Evolutionary conservation across 1,140 invertebrate genomes (phyloP).

Genomic region (Ostrea denselamellosa): DNA sequence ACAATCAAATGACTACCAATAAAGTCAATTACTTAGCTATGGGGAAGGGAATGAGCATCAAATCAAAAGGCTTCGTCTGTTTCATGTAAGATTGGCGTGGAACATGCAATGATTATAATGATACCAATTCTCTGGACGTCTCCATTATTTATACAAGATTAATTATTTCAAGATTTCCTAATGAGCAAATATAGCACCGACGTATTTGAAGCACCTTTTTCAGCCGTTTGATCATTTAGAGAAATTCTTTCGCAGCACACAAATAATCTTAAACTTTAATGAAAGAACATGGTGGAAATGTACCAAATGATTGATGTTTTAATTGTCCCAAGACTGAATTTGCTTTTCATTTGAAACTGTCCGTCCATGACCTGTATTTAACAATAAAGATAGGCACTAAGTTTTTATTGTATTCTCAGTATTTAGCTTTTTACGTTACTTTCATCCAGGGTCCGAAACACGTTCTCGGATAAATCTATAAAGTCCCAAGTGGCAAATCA

Average conservation of each 20-base stretch:
- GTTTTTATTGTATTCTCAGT: too few species aligned
- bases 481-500: too few species aligned
- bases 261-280: background rate
- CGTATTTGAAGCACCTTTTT: slow-evolving; percentile 13
- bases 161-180: slow-evolving; percentile 42
- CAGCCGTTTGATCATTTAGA: slow-evolving; percentile 13
- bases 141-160: slow-evolving; percentile 43
- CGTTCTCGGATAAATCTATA: too few species aligned
- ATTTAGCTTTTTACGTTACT: too few species aligned
- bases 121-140: slow-evolving; percentile 42
- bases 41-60: slow-evolving; percentile 56
- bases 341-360: too few species aligned
- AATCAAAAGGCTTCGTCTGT: slow-evolving; percentile 47
- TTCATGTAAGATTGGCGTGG: slow-evolving; percentile 39
- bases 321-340: too few species aligned
- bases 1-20: slow-evolving; percentile 57
- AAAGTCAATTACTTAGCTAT: slow-evolving; percentile 55
- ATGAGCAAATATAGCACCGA: slow-evolving; percentile 26
- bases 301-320: too few species aligned
- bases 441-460: too few species aligned
- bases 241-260: slow-evolving; percentile 34
- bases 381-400: too few species aligned
- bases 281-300: background rate
- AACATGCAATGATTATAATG: slow-evolving; percentile 41
- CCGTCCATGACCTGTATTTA: too few species aligned